phyloP scores from a whole-genome alignment of 2,888 invertebrate species.

The Danaus chrysippus region DNA sequence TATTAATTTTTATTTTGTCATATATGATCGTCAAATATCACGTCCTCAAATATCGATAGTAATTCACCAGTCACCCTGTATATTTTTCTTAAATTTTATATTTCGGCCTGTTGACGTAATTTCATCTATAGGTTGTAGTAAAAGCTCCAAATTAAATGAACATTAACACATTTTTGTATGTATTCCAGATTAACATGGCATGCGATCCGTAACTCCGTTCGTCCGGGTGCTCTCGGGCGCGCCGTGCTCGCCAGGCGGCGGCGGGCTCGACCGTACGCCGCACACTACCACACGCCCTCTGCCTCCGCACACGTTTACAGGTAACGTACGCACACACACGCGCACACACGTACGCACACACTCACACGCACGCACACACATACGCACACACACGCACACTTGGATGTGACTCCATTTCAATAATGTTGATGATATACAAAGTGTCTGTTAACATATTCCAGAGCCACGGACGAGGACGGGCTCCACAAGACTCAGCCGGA shows the following conservation, averaged over 20 bases:
- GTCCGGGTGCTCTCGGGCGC: constrained; percentile 86
- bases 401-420: neutral
- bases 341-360: constrained; percentile 48
- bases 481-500: constrained; percentile 55
- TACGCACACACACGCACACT: constrained; percentile 12
- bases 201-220: constrained; percentile 82
- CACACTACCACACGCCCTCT: constrained; percentile 57
- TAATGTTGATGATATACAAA: neutral
- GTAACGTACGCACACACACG: constrained; percentile 26
- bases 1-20: too few species aligned
- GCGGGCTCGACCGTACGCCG: constrained; percentile 56
- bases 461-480: constrained; percentile 69
- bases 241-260: constrained; percentile 82
- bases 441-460: constrained; percentile 32
- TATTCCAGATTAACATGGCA: constrained; percentile 82
- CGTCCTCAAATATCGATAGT: too few species aligned
- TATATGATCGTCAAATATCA: too few species aligned
- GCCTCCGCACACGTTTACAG: constrained; percentile 55
- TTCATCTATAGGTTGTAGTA: too few species aligned
- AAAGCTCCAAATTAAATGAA: too few species aligned
- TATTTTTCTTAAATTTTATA: too few species aligned
- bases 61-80: too few species aligned
- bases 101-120: too few species aligned
- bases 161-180: neutral
- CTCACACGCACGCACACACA: constrained; percentile 46